Evolutionary conservation across 2,113 vertebrate species (phyloP), one percentile per base, ranked within the genome.

Genomic region (Cyphomyrus plagiostoma): DNA sequence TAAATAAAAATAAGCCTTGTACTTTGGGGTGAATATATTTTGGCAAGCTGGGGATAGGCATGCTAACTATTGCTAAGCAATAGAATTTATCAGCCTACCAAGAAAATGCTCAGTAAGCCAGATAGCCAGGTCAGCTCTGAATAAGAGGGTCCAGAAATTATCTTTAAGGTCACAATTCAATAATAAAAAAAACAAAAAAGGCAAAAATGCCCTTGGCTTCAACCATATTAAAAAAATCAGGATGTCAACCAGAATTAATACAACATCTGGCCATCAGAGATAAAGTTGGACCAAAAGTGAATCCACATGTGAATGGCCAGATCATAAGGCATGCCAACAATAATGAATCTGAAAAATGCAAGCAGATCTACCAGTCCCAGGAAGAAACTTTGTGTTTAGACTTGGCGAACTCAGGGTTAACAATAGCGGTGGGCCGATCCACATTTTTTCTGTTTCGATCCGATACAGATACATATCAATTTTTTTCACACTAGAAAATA

Each of bases 271-370:
- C 4, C 52, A 53, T 58, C 5, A 58, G 56, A 9, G 21, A 58
- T n/a, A 77, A 77, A 77, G 35, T 13, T 77, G 15, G 35, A 77
- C 4, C 70, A 39, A 77, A 77, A 77, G 30, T 39, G 70, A 77
- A 98, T 98, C 97, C 98, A 98, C 97, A 98, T 98, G 95, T 98
- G 97, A 45, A 98, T 98, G 90, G 98, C 97, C 94, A 98, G 95
- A 93, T 98, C 98, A 0, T 98, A 98, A 13, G 97, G 30, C 35
- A 77, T 17, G 35, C 13, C 4, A 35, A 77, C 26, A 77, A 77
- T 5, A 77, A 30, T 7, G 35, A 77, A 77, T 26, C 26, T 19
- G 15, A 39, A 39, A 39, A 77, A 77, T 39, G 13, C 15, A 39
- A 77, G 35, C 35, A 77, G 35, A 77, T 77, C 30, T 77, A 77